Percentiles rank a stretch among this genome's conserved stretches.
Conservation (phyloP, 2,888 invertebrate species). For the Abscondita cerata region DNA sequence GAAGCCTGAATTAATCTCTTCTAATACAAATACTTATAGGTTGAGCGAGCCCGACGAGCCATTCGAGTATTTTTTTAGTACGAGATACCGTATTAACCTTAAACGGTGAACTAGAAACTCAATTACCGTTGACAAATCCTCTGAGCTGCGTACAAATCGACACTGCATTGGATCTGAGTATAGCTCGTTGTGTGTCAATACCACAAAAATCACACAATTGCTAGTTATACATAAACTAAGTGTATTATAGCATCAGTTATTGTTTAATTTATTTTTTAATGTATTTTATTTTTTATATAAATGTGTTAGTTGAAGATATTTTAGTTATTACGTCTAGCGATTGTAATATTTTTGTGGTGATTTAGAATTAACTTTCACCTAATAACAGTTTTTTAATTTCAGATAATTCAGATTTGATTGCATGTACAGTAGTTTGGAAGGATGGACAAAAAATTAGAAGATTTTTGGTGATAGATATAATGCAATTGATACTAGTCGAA, state of each 20-base stretch:
- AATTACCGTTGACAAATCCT: conserved; percentile 89
- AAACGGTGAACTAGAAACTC: conserved; percentile 81
- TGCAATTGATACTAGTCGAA: conserved; percentile 96
- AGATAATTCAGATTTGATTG: conserved; percentile 98
- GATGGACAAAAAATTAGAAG: conserved; percentile 88
- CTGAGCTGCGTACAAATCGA: conserved; percentile 90
- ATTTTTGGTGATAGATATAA: conserved; percentile 95
- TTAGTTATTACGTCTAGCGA: conserved; percentile 39
- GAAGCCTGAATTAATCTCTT: background rate
- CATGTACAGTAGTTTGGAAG: conserved; percentile 91
- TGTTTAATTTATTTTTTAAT: background rate
- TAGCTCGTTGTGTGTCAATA: conserved; percentile 59
- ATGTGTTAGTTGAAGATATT: background rate
- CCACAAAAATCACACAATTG: conserved; percentile 54
- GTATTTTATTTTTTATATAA: background rate
- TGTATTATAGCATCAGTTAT: conserved; percentile 10
- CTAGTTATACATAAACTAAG: conserved; percentile 33
- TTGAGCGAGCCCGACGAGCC: conserved; percentile 85
- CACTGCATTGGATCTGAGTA: conserved; percentile 95
- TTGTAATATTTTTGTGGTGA: conserved; percentile 46
- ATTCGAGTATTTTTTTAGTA: conserved; percentile 93
- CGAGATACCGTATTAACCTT: conserved; percentile 81
- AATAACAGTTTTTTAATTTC: conserved; percentile 50
- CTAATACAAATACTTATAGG: conserved; percentile 59
- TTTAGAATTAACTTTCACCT: conserved; percentile 32